phyloP scores from a whole-genome alignment of 2,113 vertebrate species.

The Plecotus auritus region DNA sequence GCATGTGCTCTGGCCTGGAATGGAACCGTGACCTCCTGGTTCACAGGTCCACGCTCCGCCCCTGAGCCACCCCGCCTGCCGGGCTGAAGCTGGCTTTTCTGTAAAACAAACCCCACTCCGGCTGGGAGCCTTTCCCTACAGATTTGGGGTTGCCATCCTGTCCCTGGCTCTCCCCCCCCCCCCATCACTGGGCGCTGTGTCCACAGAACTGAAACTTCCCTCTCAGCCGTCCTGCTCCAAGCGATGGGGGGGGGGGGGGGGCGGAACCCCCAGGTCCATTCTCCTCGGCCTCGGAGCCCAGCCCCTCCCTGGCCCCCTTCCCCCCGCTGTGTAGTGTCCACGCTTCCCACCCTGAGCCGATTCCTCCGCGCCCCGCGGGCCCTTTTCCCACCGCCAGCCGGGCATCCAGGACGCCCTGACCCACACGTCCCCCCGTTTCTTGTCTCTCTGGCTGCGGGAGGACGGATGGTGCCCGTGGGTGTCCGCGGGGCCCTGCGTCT shows the following conservation, averaged over 20 bases:
- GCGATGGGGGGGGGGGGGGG: background rate
- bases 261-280: too few relatives aligned
- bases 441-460: background rate
- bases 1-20: too few relatives aligned
- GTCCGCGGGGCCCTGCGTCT: background rate
- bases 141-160: background rate
- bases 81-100: background rate
- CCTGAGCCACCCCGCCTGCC: too few relatives aligned
- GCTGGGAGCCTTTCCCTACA: background rate
- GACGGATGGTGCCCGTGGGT: background rate
- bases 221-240: background rate
- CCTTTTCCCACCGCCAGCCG: background rate
- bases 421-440: accelerated
- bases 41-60: too few relatives aligned
- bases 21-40: too few relatives aligned
- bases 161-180: background rate
- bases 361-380: background rate
- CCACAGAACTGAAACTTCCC: background rate
- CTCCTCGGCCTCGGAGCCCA: background rate
- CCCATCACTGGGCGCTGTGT: background rate
- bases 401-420: background rate
- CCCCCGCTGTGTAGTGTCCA: too few relatives aligned
- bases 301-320: background rate
- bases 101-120: background rate
- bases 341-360: too few relatives aligned